Conservation (phyloP, 2,888 invertebrate species). For the Agonopterix alstromeriana region DNA sequence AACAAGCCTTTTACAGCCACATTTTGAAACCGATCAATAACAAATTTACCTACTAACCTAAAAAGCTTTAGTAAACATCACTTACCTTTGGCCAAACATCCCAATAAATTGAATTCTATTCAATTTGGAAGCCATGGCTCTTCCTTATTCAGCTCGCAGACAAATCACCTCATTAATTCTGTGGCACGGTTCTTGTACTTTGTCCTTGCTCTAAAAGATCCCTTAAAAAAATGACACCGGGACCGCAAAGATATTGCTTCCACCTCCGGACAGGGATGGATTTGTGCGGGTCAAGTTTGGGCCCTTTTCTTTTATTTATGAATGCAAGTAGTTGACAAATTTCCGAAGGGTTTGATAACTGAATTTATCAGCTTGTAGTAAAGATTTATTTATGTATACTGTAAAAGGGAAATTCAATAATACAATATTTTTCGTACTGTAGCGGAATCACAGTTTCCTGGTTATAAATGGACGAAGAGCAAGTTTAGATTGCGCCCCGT, state of each 20-base stretch:
- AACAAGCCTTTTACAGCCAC: neutral
- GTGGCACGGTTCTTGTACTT: slow-evolving; percentile 35
- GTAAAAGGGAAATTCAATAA: no score
- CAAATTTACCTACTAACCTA: slow-evolving; percentile 4
- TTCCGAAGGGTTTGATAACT: no score
- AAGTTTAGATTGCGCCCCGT: no score
- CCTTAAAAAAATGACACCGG: slow-evolving; percentile 28
- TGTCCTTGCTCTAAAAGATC: slow-evolving; percentile 27
- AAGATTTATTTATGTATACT: no score
- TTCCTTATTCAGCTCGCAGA: slow-evolving; percentile 30
- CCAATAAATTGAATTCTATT: slow-evolving; percentile 46
- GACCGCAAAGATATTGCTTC: slow-evolving; percentile 14
- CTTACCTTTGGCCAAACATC: slow-evolving; percentile 18
- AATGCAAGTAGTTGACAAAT: no score
- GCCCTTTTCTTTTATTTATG: no score
- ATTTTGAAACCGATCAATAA: neutral
- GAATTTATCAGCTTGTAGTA: no score
- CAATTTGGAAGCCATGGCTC: slow-evolving; percentile 42
- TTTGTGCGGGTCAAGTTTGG: neutral
- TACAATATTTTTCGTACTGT: no score
- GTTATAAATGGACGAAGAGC: no score
- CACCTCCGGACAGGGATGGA: neutral
- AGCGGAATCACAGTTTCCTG: no score
- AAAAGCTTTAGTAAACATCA: slow-evolving; percentile 31
- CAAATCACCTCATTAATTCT: slow-evolving; percentile 61